Percentiles rank a stretch among this genome's conserved stretches.
phyloP scores from a whole-genome alignment of 2,113 vertebrate species.

The Catharus fuscescens region DNA sequence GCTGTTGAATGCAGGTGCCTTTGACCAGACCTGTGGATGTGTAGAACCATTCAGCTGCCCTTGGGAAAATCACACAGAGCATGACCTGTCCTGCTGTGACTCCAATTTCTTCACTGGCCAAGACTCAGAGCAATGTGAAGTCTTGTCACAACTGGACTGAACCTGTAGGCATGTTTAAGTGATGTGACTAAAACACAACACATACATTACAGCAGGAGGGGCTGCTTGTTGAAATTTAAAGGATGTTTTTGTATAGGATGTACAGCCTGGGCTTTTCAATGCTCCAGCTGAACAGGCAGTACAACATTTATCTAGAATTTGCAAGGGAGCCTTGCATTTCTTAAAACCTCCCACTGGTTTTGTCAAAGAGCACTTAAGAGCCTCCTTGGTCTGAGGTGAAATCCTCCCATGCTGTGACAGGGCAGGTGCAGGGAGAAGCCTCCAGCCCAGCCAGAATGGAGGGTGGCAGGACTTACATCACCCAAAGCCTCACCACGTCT shows the following conservation, averaged over 20 bases:
- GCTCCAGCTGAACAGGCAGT: background rate
- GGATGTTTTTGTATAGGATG: background rate
- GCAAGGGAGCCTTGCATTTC: background rate
- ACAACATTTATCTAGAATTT: background rate
- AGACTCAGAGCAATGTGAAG: background rate
- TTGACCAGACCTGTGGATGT: background rate
- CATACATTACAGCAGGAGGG: background rate
- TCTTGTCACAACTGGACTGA: background rate
- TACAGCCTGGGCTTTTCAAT: background rate
- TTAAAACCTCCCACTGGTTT: background rate
- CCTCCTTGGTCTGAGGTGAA: background rate
- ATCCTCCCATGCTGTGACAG: background rate
- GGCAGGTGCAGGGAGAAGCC: conserved; percentile 26
- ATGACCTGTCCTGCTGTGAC: background rate
- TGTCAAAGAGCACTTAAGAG: background rate
- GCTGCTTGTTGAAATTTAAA: background rate
- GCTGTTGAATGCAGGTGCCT: background rate
- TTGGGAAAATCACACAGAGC: background rate
- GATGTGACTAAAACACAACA: background rate
- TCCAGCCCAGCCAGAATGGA: background rate
- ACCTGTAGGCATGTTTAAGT: background rate
- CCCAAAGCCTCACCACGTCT: background rate
- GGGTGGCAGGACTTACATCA: background rate
- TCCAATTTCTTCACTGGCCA: background rate
- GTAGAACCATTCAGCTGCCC: background rate